Evolutionary conservation across 2,113 vertebrate species (phyloP), one percentile per base, ranked within the genome.

Genomic region (Salvelinus namaycush): DNA sequence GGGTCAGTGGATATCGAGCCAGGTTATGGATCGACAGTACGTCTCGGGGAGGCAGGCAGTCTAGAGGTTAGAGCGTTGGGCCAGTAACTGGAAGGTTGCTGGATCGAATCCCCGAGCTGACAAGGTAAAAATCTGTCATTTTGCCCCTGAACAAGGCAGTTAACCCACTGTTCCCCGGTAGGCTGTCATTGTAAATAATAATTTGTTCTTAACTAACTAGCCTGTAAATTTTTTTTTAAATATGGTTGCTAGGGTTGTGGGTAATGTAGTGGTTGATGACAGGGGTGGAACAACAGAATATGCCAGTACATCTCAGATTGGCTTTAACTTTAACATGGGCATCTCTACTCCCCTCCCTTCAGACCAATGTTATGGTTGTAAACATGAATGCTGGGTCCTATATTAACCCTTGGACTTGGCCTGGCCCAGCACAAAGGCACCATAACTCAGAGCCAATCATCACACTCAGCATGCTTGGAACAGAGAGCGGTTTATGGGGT

Each of bases 381-480:
- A 62, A 3, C n/a, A 20, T 62, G 18, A 20, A 62, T 14, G 13
- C 2, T 6, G 1, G 12, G 64, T 29, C 24, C 26, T 66, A 29
- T 66, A 66, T 66, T 29, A 66, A 18, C 66, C 16, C 29, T 34
- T 34, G 5, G 66, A 14, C 64, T 27, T 22, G 64, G 4, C 24
- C 64, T 5, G 5, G 14, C 14, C 11, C 64, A 13, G 64, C 20
- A 22, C 68, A 44, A 11, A 20, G 3, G 3, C 22, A 24, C 24
- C 69, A 24, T 27, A 70, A 70, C 11, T 70, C 69, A 70, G 22
- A 12, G 20, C 48, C 44, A 54, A 70, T 70, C 44, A 54, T 51
- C 22, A 20, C 22, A 22, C 22, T 22, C 22, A 70, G 5, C 39
- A 44, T 44, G 39, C 39, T 44, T 11, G 9, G 39, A 44, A 11